phyloP scores from a whole-genome alignment of 2,888 invertebrate species.

The Venustoraphidia nigricollis region DNA sequence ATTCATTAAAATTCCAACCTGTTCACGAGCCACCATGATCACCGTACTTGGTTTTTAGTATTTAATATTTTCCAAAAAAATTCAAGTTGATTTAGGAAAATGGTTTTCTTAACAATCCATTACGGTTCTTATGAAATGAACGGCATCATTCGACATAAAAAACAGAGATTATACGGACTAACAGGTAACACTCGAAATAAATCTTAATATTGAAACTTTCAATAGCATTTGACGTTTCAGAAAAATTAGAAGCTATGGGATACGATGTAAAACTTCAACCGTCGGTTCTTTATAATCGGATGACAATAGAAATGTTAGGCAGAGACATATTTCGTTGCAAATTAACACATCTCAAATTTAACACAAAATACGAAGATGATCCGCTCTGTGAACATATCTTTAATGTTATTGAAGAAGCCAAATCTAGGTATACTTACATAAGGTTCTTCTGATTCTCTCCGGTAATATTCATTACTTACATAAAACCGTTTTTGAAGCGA shows the following conservation, averaged over 20 bases:
- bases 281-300: constrained; percentile 18
- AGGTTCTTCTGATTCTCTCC: neutral
- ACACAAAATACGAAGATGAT: constrained; percentile 19
- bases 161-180: constrained; percentile 20
- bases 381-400: constrained; percentile 17
- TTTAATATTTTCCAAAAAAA: no score
- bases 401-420: constrained; percentile 17
- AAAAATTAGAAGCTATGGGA: constrained; percentile 9
- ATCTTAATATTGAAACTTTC: neutral
- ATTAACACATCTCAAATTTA: constrained; percentile 20
- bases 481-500: no score
- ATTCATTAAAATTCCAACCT: no score
- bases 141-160: constrained; percentile 20
- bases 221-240: neutral
- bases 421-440: neutral
- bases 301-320: constrained; percentile 19
- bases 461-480: no score
- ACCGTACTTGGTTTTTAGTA: no score
- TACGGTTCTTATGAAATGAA: constrained; percentile 23
- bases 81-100: no score
- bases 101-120: constrained; percentile 14
- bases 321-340: constrained; percentile 21
- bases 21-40: no score
- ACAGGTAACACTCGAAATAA: constrained; percentile 12
- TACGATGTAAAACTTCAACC: constrained; percentile 19